Base-by-base conservation (phyloP, 1,140 invertebrate genomes). In the Papilio xuthus region DNA sequence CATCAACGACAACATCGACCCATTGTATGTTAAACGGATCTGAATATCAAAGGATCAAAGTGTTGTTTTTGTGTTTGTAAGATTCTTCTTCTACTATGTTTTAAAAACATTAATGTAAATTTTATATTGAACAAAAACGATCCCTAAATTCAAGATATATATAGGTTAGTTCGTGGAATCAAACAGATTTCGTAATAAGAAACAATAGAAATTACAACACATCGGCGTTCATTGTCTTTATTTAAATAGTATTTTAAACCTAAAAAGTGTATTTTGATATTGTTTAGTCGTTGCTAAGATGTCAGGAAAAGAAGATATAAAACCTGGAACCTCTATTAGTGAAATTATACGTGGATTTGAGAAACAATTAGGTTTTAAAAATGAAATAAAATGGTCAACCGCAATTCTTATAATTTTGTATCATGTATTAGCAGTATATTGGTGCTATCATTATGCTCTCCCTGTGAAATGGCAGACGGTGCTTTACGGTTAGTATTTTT, bases 391-490 rank as follows among this genome's bases (percentile, higher is more conserved):
- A 85, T 93, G 92, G 92, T 13, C 42, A 44, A 44, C 12, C 12
- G 42, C 85, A 20, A 86, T 92, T 56, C 77, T 82, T 10, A 91
- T 93, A 15, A 84, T 83, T 60, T 32, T 91, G 7, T 92, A 92
- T 76, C 92, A 93, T 63, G 69, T 92, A 15, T 41, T 87, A 18
- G 91, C 85, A 42, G 81, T 89, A 6, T 91, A 91, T 42, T 93
- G 92, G 92, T 88, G 90, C 67, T 89, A 88, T 74, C 72, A 89
- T 74, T 93, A 88, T 75, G 88, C 91, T 53, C 88, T 93, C 70
- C 91, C 92, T 18, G 90, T 86, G 20, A 93, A 92, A 90, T 91
- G 88, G 89, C 90, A 88, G 75, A 91, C 91, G 23, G 32, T 93
- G 53, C 70, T 91, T 18, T 93, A 89, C 80, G 92, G 92, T 93